Evolutionary conservation across 2,888 invertebrate species (phyloP).

Genomic region (Colletes collaris): DNA sequence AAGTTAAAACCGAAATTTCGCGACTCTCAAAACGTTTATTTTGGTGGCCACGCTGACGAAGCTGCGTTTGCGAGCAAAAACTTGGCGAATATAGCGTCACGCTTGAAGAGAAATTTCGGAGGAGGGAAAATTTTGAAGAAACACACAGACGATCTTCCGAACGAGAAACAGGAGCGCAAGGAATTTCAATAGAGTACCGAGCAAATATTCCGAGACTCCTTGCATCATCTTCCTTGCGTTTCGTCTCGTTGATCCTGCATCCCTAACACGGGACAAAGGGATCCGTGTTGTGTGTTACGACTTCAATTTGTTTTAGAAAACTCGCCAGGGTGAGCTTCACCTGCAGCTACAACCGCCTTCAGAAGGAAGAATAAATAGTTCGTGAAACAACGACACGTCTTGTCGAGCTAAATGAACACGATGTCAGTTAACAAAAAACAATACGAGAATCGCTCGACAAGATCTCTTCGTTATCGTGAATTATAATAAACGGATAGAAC

Average conservation of each 20-base stretch:
- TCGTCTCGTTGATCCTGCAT: conserved; percentile 7
- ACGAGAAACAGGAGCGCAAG: conserved; percentile 5
- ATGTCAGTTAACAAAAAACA: not conserved
- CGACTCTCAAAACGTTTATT: too few species aligned
- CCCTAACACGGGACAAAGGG: conserved; percentile 26
- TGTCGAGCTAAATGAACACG: not conserved
- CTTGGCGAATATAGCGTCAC: not conserved
- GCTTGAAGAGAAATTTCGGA: not conserved
- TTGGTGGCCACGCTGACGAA: too few species aligned
- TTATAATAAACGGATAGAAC: too few species aligned
- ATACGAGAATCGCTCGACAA: too few species aligned
- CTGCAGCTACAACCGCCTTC: conserved; percentile 2
- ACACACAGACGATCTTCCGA: not conserved
- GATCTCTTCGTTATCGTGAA: too few species aligned
- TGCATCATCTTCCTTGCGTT: conserved; percentile 1
- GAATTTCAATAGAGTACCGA: conserved; percentile 16
- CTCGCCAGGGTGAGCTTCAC: not conserved
- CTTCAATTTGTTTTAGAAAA: conserved; percentile 44
- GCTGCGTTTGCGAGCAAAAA: not conserved
- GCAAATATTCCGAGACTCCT: conserved; percentile 15
- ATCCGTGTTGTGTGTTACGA: conserved; percentile 15
- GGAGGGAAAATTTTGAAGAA: not conserved
- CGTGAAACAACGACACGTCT: conserved; percentile 28
- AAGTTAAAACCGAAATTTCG: too few species aligned
- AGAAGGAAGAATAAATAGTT: conserved; percentile 43